Conservation (phyloP, 2,113 vertebrate species). For the Damaliscus lunatus region DNA sequence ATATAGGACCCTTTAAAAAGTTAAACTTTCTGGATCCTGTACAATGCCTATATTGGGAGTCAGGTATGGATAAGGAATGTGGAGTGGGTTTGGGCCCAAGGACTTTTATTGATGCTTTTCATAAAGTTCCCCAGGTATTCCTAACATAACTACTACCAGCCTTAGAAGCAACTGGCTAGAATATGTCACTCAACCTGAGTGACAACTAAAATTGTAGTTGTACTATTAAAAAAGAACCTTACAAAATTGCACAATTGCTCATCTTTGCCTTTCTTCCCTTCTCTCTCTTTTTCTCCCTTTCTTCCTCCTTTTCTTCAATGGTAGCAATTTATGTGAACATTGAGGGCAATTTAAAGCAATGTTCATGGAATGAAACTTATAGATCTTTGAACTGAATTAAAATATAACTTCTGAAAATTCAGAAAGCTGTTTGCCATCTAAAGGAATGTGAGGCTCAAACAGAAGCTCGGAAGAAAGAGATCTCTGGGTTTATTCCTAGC, state of each 20-base stretch:
- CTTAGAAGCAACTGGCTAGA: conserved; percentile 42
- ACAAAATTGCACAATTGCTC: neutral
- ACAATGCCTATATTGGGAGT: neutral
- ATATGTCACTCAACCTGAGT: conserved; percentile 33
- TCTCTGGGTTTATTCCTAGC: neutral
- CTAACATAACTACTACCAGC: neutral
- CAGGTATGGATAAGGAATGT: too few species aligned
- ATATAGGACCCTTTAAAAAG: neutral
- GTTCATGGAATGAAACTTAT: neutral
- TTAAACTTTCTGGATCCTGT: neutral
- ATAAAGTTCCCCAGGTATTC: neutral
- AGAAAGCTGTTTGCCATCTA: neutral
- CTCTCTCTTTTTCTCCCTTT: neutral
- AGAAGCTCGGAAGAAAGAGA: neutral
- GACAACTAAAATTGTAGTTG: conserved; percentile 33
- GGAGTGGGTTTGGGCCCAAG: neutral
- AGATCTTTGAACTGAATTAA: neutral
- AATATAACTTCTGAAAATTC: neutral
- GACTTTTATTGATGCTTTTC: neutral
- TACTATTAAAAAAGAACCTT: neutral
- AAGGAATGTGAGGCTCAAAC: neutral
- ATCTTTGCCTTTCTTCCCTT: neutral
- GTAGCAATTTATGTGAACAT: neutral
- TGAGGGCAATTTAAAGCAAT: neutral
- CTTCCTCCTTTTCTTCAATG: neutral